These are phyloP conservation scores for Tichodroma muraria DNA, from an alignment of 2,113 vertebrate genomes.

Conservation along the genomic window DNA sequence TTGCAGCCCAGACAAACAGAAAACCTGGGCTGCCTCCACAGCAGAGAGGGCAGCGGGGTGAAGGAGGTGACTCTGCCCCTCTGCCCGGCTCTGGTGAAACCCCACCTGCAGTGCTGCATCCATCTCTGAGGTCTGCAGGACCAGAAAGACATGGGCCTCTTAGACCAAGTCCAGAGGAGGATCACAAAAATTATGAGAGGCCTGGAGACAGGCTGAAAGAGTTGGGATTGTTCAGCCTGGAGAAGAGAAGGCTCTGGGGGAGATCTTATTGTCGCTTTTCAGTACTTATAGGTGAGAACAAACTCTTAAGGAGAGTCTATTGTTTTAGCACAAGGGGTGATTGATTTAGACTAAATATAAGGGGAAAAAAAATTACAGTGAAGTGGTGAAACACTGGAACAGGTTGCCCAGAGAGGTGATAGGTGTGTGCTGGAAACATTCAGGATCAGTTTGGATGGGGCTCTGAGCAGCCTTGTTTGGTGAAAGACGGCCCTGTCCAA, in stretches of 20 bases:
- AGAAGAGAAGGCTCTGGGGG: not conserved
- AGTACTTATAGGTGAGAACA: too few species aligned
- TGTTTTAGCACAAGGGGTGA: not conserved
- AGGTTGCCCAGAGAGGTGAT: not conserved
- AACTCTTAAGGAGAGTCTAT: not conserved
- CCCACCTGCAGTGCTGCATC: not conserved
- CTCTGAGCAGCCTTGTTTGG: not conserved
- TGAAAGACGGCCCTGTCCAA: not conserved
- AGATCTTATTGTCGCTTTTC: not conserved
- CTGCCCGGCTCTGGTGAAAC: not conserved
- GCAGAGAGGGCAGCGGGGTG: rapidly evolving
- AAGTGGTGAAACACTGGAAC: not conserved
- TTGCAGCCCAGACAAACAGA: not conserved
- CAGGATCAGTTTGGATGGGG: not conserved
- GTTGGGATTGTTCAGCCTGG: not conserved
- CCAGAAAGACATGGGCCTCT: not conserved
- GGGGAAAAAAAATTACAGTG: rapidly evolving
- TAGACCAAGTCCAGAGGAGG: not conserved
- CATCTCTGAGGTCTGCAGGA: not conserved
- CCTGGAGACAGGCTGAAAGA: not conserved
- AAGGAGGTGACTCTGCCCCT: not conserved
- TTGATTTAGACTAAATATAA: not conserved
- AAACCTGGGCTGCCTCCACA: not conserved
- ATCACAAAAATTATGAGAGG: not conserved
- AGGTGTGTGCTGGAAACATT: not conserved